Evolutionary conservation across 2,888 invertebrate genomes (phyloP), one percentile per base, ranked within the genome.

Genomic region (Agriopis marginaria): DNA sequence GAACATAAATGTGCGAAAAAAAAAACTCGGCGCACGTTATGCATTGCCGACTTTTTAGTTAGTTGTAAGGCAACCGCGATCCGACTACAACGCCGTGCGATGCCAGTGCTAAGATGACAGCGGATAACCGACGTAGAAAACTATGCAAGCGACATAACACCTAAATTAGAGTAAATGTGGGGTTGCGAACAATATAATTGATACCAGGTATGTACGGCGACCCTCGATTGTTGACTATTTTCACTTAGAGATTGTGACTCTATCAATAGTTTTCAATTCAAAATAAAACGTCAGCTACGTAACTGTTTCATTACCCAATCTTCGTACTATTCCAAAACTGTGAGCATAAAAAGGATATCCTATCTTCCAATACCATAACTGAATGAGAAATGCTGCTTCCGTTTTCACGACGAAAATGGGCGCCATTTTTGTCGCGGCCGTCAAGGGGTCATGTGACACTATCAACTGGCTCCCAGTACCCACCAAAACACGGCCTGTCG

Each of bases 381-480:
- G 59, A 56, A 12, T 53, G 55, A 61, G 58, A 62, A 66, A 64
- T 69, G 64, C 66, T 51, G 49, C 53, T 66, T 60, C 66, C 67
- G 60, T 47, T 68, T 70, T 44, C 45, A 45, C 12, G 42, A 39
- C 45, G 56, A 61, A 69, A 65, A 69, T 69, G 62, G 42, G 51
- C 11, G 40, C 40, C 40, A 61, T 61, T 66, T 54, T 50, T 47
- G 59, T 11, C 23, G 53, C 44, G 53, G 51, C 61, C 61, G 68
- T 66, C 66, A 61, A 54, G 47, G 47, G 63, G 63, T 69, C 68
- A 69, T 63, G 68, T 68, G 77, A 82, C 76, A 77, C 74, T 83
- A 81, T 81, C 81, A 74, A 65, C 73, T 73, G 76, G 76, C 76
- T 77, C 71, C 76, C 75, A 64, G 40, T 75, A 73, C 72, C 77